phyloP scores from a whole-genome alignment of 2,113 vertebrate species.

The Cephalopterus ornatus region DNA sequence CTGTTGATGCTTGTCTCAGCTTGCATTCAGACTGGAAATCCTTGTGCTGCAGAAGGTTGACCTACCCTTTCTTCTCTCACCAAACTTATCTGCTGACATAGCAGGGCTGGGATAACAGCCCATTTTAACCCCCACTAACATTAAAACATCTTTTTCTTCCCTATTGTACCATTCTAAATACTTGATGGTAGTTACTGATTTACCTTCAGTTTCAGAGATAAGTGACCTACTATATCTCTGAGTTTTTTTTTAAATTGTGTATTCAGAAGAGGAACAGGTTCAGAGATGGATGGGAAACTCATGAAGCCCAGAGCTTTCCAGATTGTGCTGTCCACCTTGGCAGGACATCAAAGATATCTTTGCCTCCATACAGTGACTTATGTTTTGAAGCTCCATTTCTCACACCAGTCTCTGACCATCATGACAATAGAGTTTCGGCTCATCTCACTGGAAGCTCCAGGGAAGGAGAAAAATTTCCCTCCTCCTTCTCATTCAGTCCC shows the following conservation, averaged over 20 bases:
- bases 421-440: background rate
- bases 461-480: background rate
- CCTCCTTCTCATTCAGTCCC: background rate
- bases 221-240: background rate
- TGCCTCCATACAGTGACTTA: background rate
- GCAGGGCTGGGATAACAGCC: background rate
- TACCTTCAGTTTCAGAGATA: background rate
- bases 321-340: background rate
- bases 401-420: background rate
- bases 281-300: background rate
- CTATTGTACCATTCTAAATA: background rate
- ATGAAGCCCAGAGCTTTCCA: background rate
- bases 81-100: background rate
- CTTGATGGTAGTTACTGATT: background rate
- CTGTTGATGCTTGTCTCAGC: background rate
- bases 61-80: background rate
- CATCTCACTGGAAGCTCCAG: background rate
- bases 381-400: background rate
- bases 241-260: background rate
- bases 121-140: background rate
- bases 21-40: background rate
- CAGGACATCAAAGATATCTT: background rate
- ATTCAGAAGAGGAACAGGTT: background rate
- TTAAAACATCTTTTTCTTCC: background rate
- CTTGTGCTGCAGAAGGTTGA: background rate